phyloP scores from a whole-genome alignment of 2,888 invertebrate genomes.

The Nematopogon swammerdamellus region DNA sequence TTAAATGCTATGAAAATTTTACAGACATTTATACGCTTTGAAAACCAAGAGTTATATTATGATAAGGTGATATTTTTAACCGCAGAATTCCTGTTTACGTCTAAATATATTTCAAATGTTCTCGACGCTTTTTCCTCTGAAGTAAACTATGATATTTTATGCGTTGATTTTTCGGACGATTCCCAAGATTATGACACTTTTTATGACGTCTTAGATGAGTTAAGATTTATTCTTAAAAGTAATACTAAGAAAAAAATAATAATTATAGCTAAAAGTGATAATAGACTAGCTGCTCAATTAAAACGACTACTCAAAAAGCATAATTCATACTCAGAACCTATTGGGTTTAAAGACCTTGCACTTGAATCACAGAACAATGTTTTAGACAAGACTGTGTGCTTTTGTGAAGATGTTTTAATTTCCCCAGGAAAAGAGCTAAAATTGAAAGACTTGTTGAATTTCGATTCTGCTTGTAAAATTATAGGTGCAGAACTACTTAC shows the following conservation, averaged over 20 bases:
- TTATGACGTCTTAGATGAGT: not conserved
- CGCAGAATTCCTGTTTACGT: no score
- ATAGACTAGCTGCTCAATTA: not conserved
- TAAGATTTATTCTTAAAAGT: not conserved
- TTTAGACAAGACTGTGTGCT: not conserved
- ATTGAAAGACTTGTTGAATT: not conserved
- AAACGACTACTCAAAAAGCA: not conserved
- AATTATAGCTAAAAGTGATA: not conserved
- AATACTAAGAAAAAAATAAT: not conserved
- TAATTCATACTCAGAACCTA: not conserved
- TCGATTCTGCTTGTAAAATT: not conserved
- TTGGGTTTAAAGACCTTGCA: not conserved
- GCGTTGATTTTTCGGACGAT: no score
- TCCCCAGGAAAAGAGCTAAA: not conserved
- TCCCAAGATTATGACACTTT: not conserved
- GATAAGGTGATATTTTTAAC: no score
- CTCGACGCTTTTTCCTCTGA: no score
- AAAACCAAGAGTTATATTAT: no score
- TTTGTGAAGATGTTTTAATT: not conserved
- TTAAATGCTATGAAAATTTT: no score
- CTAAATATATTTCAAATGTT: no score
- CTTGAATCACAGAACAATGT: not conserved
- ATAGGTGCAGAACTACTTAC: not conserved
- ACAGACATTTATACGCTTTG: no score
- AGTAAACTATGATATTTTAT: no score